Conservation (phyloP, 2,888 invertebrate genomes). For the Rhogogaster chlorosoma region DNA sequence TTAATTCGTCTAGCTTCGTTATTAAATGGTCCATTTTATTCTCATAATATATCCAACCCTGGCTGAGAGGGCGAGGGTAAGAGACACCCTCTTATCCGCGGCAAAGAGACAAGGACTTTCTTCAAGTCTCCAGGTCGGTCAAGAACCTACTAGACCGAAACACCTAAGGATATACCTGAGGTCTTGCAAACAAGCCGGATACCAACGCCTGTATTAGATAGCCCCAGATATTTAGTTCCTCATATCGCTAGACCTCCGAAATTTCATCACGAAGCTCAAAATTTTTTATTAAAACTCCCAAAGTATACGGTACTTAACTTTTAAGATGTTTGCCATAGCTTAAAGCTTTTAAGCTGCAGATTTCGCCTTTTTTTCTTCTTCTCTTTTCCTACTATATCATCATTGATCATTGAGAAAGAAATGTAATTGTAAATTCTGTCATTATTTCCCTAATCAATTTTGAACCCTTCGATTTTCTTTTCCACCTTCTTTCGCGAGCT, state of each 20-base stretch:
- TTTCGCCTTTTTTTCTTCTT: not conserved
- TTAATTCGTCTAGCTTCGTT: not conserved
- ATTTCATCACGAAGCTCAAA: not conserved
- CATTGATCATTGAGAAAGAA: not conserved
- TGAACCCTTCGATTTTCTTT: not conserved
- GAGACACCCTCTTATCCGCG: constrained; percentile 24
- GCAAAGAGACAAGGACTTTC: constrained; percentile 29
- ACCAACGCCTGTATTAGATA: not conserved
- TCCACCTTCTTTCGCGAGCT: not conserved
- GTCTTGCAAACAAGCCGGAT: constrained; percentile 19
- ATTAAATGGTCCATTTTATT: constrained; percentile 29
- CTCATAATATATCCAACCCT: constrained; percentile 2
- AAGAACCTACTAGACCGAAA: constrained; percentile 47
- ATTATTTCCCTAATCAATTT: not conserved
- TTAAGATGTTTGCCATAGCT: not conserved
- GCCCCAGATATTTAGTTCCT: constrained; percentile 9
- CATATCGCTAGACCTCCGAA: not conserved
- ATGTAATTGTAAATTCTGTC: too few species aligned
- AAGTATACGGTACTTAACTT: not conserved
- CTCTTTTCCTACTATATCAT: too few species aligned
- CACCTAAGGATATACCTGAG: constrained; percentile 48
- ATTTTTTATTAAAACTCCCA: not conserved
- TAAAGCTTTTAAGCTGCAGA: not conserved
- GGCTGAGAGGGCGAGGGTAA: not conserved
- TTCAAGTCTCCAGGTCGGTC: constrained; percentile 46